Base-by-base conservation (phyloP, 1,140 invertebrate genomes). In the Plodia interpunctella region DNA sequence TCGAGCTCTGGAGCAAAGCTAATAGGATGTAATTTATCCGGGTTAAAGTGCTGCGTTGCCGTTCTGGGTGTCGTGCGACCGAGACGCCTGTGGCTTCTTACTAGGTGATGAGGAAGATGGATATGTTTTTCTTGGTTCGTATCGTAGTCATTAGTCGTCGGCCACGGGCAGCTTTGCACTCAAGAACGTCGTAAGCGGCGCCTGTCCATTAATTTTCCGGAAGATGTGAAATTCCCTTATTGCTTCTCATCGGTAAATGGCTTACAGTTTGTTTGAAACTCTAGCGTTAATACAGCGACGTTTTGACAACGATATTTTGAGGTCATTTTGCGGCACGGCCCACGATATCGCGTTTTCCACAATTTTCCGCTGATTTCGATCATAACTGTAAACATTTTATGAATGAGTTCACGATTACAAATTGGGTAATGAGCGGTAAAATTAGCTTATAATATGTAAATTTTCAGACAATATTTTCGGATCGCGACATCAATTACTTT, bases 21-120 rank as follows among this genome's bases (percentile, higher is more conserved):
- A 88, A 87, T 88, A 87, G 81, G 86, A 84, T 87, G 83, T 88
- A 88, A 87, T 88, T 88, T 83, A 88, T 88, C 83, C 83, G 86
- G 81, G 82, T 78, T 80, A 76, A 76, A 80, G 61, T 63, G 83
- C 78, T 72, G 67, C 77, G 84, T 87, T 82, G 86, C 83, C 84
- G 82, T 75, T 81, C 76, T 70, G 83, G 73, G 69, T 76, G 68
- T 63, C 25, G 78, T 72, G 72, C 18, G 75, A 86, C 51, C 55
- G 83, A 80, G 80, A 83, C 62, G 68, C 35, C 55, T 38, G 60
- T 18, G 55, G 60, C 59, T 54, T 66, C 55, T 66, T 56, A 51
- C 19, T 53, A 57, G 66, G 20, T 70, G 53, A 60, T 21, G 72
- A 87, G 63, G 55, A 74, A 72, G 86, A 88, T 69, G 65, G 74